These are phyloP conservation scores for Abrostola triplasia DNA, from an alignment of 2,888 invertebrate genomes.

Conservation along the genomic window DNA sequence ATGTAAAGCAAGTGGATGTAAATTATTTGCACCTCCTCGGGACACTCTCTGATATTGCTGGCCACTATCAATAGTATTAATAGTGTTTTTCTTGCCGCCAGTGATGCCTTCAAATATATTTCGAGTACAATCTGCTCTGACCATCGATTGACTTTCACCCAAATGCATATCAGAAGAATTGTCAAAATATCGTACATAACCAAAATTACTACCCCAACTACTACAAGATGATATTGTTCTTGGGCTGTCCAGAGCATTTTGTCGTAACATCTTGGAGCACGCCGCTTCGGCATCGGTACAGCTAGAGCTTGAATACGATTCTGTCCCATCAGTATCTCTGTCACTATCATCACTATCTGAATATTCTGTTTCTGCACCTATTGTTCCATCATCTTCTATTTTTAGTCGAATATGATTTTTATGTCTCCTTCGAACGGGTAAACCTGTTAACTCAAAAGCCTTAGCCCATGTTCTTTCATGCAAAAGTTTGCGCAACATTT, in stretches of 20 bases:
- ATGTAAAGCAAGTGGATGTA: slow-evolving; percentile 79
- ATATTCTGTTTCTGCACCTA: slow-evolving; percentile 79
- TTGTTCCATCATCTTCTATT: slow-evolving; percentile 81
- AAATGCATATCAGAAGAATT: slow-evolving; percentile 81
- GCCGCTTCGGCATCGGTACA: slow-evolving; percentile 74
- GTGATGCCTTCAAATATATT: slow-evolving; percentile 72
- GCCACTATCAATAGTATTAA: slow-evolving; percentile 54
- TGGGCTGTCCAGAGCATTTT: slow-evolving; percentile 89
- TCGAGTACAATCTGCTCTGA: slow-evolving; percentile 80
- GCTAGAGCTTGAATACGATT: slow-evolving; percentile 78
- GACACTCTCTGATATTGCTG: slow-evolving; percentile 59
- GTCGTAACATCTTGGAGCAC: slow-evolving; percentile 84
- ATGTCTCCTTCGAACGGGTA: slow-evolving; percentile 81
- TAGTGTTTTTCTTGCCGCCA: slow-evolving; percentile 51
- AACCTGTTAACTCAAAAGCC: slow-evolving; percentile 82
- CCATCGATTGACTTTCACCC: slow-evolving; percentile 60
- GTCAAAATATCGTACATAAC: slow-evolving; percentile 91
- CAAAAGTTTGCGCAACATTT: slow-evolving; percentile 92
- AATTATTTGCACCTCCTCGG: slow-evolving; percentile 52
- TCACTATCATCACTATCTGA: slow-evolving; percentile 82
- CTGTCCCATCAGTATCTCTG: slow-evolving; percentile 78
- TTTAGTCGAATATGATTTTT: slow-evolving; percentile 81
- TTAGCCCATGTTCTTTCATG: slow-evolving; percentile 89
- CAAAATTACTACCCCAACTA: slow-evolving; percentile 89
- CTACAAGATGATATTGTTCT: slow-evolving; percentile 83